These are phyloP conservation scores for Erythrolamprus reginae DNA, from an alignment of 2,113 vertebrate genomes.

Conservation along the genomic window DNA sequence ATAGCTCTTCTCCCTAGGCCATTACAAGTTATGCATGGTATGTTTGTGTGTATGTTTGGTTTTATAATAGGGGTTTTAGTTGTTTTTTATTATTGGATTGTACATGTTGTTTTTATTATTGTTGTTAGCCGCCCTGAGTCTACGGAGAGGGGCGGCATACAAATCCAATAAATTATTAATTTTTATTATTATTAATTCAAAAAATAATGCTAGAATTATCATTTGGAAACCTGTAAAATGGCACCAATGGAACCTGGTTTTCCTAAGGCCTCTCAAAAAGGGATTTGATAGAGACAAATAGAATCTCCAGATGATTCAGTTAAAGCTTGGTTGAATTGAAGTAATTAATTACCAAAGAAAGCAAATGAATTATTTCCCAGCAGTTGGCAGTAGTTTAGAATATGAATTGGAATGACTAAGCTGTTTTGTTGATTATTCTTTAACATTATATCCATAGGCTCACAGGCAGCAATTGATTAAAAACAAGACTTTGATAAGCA, in stretches of 20 bases:
- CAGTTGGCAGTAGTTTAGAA: background rate
- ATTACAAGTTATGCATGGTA: no score
- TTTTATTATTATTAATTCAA: no score
- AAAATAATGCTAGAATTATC: background rate
- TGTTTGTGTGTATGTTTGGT: no score
- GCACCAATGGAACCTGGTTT: background rate
- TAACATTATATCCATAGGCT: background rate
- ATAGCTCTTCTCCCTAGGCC: no score
- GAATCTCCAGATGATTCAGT: background rate
- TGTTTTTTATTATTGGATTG: no score
- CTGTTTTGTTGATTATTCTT: background rate
- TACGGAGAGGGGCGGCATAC: no score
- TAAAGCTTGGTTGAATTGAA: background rate
- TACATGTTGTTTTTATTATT: no score
- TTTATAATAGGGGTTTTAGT: no score
- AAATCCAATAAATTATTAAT: no score
- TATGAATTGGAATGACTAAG: background rate
- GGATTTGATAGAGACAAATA: background rate
- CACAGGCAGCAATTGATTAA: background rate
- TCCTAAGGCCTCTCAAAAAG: background rate
- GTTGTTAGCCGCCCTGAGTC: no score
- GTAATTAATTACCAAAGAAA: background rate
- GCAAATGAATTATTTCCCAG: background rate
- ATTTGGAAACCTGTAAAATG: background rate
- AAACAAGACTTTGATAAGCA: background rate